Base-by-base conservation (phyloP, 2,888 invertebrate species). In the Uloborus plumipes region DNA sequence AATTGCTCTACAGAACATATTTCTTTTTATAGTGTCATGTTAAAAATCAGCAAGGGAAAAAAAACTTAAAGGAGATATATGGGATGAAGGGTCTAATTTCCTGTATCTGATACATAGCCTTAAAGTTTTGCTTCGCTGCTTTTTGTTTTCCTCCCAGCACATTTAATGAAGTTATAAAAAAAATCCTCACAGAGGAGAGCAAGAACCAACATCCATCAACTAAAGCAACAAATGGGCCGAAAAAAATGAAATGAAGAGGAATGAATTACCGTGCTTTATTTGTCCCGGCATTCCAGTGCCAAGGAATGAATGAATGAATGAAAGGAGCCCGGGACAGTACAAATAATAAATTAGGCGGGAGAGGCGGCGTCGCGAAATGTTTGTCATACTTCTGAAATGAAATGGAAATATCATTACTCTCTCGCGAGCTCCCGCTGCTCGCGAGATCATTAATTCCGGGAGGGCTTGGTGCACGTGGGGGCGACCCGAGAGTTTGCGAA, bases 381-480 rank as follows among this genome's bases (percentile, higher is more conserved):
- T 78, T 78, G 77, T 78, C 77, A 78, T 78, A 71, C 71, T 78
- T 78, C 58, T 70, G 77, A 78, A 71, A 71, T 71, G 77, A 71
- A 75, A 70, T 78, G 70, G 77, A 77, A 77, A 77, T 77, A 58
- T 61, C 77, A 78, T 78, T 71, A 71, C 58, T 78, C 77, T 78
- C 31, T 20, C 31, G 39, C 58, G 55, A 50, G 26, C 51, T 53
- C 74, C 69, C 31, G 53, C 59, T 62, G 69, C 26, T 64, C 22
- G 31, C 18, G n/a, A 31, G 39, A 53, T 74, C 73, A 74, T 74
- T 65, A 74, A 74, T 74, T 74, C 55, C 39, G 53, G 55, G 31
- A 53, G 13, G 65, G 58, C 53, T 64, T 62, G 51, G 50, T 47
- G 26, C 18, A 20, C 53, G 20, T 22, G 53, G n/a, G 67, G 67